A percentile compares a stretch with the other conserved stretches of the same genome.
Evolutionary conservation across 2,113 vertebrate species (phyloP).

Genomic region (Shinisaurus crocodilurus): DNA sequence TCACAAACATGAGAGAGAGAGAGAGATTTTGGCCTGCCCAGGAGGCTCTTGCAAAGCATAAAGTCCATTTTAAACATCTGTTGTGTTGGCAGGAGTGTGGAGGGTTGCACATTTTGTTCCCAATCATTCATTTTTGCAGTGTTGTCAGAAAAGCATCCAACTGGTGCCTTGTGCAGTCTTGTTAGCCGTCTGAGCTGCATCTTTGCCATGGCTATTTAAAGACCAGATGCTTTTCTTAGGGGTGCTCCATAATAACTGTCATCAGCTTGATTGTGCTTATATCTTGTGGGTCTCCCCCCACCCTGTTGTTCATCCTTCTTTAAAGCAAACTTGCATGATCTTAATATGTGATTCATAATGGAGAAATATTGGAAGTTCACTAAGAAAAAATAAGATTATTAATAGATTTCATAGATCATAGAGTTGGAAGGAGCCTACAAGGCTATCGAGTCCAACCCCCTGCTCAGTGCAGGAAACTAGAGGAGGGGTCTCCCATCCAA

Average conservation of each 20-base stretch:
- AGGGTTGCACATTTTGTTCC: not conserved
- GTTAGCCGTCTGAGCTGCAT: not conserved
- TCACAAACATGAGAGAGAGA: not conserved
- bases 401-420: too few species aligned
- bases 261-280: constrained; percentile 2
- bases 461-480: too few species aligned
- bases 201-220: not conserved
- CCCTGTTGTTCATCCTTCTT: not conserved
- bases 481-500: too few species aligned
- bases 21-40: not conserved
- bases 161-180: not conserved
- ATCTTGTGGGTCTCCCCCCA: not conserved
- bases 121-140: not conserved
- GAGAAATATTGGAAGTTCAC: not conserved
- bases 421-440: too few species aligned
- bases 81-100: not conserved
- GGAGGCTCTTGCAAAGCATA: not conserved
- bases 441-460: too few species aligned
- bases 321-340: not conserved
- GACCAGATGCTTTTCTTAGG: not conserved
- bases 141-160: not conserved
- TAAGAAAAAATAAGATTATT: not conserved
- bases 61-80: not conserved
- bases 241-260: not conserved
- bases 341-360: not conserved